Base-by-base conservation (phyloP, 2,797 vertebrate genomes). In the Epinephelus malabaricus region DNA sequence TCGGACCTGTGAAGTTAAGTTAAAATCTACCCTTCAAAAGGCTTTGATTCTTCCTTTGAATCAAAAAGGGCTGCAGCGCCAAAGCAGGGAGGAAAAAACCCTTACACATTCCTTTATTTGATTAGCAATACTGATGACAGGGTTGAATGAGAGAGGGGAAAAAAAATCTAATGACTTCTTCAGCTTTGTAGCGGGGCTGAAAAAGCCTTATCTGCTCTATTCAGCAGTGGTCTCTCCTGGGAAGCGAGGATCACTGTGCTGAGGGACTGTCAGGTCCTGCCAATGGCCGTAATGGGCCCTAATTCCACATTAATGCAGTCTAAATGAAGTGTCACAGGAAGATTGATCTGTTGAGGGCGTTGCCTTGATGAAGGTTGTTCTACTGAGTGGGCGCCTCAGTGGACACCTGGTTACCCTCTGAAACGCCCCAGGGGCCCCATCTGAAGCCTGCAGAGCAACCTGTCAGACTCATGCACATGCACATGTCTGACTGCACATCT, bases 221-320 rank as follows among this genome's bases (percentile, higher is more conserved):
- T 95, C 94, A 94, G 92, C 94, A 93, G 83, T 65, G 50, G 68
- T 82, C 81, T 92, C 89, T 94, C 93, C 86, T 89, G 93, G 94
- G 92, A 94, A 92, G 88, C 54, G 83, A 91, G 92, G 94, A 94
- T 95, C 94, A 93, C 93, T 76, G 92, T 86, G 94, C 94, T 86
- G 90, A 90, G 94, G 95, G 90, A 94, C 96, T 97, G 96, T 95
- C 96, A 95, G 93, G 92, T 94, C 94, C 96, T 97, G 97, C 96
- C 96, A 97, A 97, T 97, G 96, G 95, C 95, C 93, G 93, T 97
- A 97, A 97, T 95, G 95, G 95, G 91, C 92, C 91, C 96, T 97
- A 97, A 98, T 97, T 97, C 97, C 96, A 97, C 97, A 97, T 97
- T 97, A 97, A 97, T 97, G 96, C 96, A 97, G 97, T 96, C 96